A percentile compares a stretch with the other conserved stretches of the same genome.
Evolutionary conservation across 2,797 vertebrate genomes (phyloP).

Genomic region (Okamejei kenojei): DNA sequence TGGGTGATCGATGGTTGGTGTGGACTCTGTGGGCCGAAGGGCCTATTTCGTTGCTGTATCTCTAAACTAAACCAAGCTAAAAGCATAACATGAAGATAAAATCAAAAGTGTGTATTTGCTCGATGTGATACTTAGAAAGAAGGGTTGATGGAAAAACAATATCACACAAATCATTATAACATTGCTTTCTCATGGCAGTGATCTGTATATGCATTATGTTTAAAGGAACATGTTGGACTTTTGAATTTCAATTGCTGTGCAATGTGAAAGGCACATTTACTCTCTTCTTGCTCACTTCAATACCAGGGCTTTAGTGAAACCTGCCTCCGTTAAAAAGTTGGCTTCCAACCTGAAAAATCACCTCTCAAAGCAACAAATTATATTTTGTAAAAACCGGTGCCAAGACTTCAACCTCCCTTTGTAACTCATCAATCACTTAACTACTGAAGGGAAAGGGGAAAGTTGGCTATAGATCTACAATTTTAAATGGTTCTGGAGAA

Average conservation of each 20-base stretch:
- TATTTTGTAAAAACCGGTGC: not conserved
- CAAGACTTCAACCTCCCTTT: not conserved
- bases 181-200: not conserved
- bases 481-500: slow-evolving; percentile 2
- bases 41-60: no score
- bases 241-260: not conserved
- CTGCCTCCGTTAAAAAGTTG: not conserved
- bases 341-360: not conserved
- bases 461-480: not conserved
- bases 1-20: no score
- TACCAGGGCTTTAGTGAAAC: not conserved
- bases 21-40: no score
- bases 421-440: not conserved
- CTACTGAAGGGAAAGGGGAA: not conserved
- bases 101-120: not conserved
- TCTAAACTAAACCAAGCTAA: no score
- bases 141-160: slow-evolving; percentile 2
- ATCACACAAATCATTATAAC: not conserved
- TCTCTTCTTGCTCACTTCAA: not conserved
- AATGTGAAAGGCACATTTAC: not conserved
- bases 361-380: not conserved
- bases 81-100: not conserved
- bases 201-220: not conserved
- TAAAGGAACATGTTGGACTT: not conserved
- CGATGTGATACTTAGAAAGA: not conserved